Base-by-base conservation (phyloP, 2,888 invertebrate species). In the Pyrochroa serraticornis region DNA sequence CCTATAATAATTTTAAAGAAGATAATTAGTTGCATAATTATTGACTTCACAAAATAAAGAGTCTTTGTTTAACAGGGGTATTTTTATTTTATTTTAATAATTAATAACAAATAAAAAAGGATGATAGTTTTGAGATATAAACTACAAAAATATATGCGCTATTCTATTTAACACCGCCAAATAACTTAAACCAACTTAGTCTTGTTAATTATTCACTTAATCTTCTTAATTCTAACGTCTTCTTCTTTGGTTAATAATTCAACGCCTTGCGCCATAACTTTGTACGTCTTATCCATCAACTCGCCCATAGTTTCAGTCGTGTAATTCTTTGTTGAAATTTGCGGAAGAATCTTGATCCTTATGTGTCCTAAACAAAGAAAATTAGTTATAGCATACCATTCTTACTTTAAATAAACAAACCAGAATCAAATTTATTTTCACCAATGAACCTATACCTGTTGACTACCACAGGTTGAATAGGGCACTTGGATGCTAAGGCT, bases 381-480 rank as follows among this genome's bases (percentile, higher is more conserved):
- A 22, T 22, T 22, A 22, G 22, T 5, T 3, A 22, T 22, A 22
- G 5, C 5, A 3, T 22, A 22, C 3, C 2, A 3, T 3, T 2
- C 22, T 22, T 22, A 22, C 2, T 5, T 2, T 22, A 2, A 22
- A 42, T 50, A 10, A 51, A 68, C 75, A 68, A 75, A 88, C 90
- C 90, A 75, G 84, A 82, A 58, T 86, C 85, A 74, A 92, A 91
- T 62, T 82, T 66, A 30, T 70, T 60, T 32, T 72, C 69, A 22
- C 74, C 87, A 49, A 91, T 79, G 75, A 90, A 91, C 66, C 88
- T 85, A 78, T 95, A 96, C 72, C 89, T 85, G 6, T 93, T 94
- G 56, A 94, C 88, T 14, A 95, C 92, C 0, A 96, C 88, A 0
- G 97, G 96, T 72, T 95, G 90, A 60, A 97, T 89, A 3, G 95